Conservation (phyloP, 92 coral and sea anemone species). For the Nematostella vectensis region DNA sequence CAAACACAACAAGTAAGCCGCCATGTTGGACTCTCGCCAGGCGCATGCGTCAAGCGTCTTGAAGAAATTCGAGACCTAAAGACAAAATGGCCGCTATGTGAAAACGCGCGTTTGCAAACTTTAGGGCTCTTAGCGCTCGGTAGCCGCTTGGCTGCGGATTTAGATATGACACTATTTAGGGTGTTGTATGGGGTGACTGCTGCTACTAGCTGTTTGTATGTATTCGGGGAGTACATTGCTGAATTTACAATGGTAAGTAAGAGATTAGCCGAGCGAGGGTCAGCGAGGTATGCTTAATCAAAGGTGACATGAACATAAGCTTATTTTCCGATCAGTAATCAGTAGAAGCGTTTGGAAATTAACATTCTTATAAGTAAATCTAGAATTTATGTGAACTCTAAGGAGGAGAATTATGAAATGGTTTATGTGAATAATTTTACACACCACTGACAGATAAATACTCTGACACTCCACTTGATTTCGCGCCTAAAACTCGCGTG, state of each 20-base stretch:
- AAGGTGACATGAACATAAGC: too few relatives aligned
- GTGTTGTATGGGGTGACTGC: slow-evolving; percentile 51
- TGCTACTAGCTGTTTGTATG: slow-evolving; percentile 49
- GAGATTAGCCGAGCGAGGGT: too few relatives aligned
- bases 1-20: slow-evolving; percentile 96
- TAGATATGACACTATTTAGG: slow-evolving; percentile 15
- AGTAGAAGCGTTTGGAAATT: too few relatives aligned
- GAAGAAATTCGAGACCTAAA: slow-evolving; percentile 72
- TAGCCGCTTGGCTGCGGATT: background rate
- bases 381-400: too few relatives aligned
- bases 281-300: too few relatives aligned
- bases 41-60: slow-evolving; percentile 99
- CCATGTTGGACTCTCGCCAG: slow-evolving; percentile 94
- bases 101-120: background rate
- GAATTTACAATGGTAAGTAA: slow-evolving; percentile 79
- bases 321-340: too few relatives aligned
- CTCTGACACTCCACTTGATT: too few relatives aligned
- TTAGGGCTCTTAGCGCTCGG: background rate
- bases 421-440: too few relatives aligned
- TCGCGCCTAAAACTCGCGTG: too few relatives aligned
- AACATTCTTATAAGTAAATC: too few relatives aligned
- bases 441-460: too few relatives aligned
- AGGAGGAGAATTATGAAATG: too few relatives aligned
- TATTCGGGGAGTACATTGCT: slow-evolving; percentile 58
- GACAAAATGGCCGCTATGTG: slow-evolving; percentile 14